Percentiles rank a stretch among this genome's conserved stretches.
phyloP scores from a whole-genome alignment of 2,888 invertebrate species.

The Pegoplata infirma region DNA sequence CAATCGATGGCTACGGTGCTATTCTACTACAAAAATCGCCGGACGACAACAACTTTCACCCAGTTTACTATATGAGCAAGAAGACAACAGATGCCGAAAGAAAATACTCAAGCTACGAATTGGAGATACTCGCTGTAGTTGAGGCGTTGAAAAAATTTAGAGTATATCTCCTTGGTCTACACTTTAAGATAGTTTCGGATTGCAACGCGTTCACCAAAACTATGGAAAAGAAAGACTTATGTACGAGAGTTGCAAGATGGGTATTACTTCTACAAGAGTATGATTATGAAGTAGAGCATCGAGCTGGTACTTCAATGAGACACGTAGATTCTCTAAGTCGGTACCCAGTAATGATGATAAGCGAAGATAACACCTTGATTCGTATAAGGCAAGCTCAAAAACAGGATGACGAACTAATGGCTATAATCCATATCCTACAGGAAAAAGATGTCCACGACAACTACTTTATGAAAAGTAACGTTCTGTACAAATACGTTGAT shows the following conservation, averaged over 20 bases:
- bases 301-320: slow-evolving; percentile 53
- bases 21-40: slow-evolving; percentile 46
- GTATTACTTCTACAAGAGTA: slow-evolving; percentile 61
- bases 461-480: no score
- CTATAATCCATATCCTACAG: no score
- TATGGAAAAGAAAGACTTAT: slow-evolving; percentile 49
- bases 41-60: slow-evolving; percentile 47
- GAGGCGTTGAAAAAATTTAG: slow-evolving; percentile 64
- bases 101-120: slow-evolving; percentile 61
- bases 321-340: slow-evolving; percentile 57
- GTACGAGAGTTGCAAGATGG: slow-evolving; percentile 62
- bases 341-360: slow-evolving; percentile 52
- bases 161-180: slow-evolving; percentile 62
- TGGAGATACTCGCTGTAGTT: slow-evolving; percentile 65
- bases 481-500: not conserved
- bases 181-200: slow-evolving; percentile 48
- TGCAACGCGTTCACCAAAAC: slow-evolving; percentile 55
- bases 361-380: slow-evolving; percentile 38
- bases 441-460: no score
- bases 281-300: slow-evolving; percentile 62
- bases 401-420: no score
- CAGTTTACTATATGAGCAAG: slow-evolving; percentile 59
- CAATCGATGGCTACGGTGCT: slow-evolving; percentile 59
- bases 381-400: no score
- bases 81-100: slow-evolving; percentile 47